phyloP scores from a whole-genome alignment of 2,888 invertebrate species.

The Tipula vernalis region DNA sequence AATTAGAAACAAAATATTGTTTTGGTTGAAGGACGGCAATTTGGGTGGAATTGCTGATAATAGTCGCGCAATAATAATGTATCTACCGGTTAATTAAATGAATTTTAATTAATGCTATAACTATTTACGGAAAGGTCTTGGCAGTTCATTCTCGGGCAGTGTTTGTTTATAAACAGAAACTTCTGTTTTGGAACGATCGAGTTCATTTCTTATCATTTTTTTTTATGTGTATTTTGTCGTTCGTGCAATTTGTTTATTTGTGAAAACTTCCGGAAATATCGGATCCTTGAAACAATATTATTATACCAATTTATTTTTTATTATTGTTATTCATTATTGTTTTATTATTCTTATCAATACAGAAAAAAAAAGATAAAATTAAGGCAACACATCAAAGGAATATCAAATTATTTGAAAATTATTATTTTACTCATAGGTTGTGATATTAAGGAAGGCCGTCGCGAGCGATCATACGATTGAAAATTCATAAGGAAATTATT shows the following conservation, averaged over 20 bases:
- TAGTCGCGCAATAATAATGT: background rate
- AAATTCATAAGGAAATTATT: background rate
- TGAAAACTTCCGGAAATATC: background rate
- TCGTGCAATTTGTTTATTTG: background rate
- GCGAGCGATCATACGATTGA: background rate
- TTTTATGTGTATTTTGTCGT: background rate
- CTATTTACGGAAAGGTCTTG: background rate
- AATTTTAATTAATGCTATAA: background rate
- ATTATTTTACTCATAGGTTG: background rate
- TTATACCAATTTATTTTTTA: background rate
- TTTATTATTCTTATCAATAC: background rate
- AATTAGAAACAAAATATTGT: background rate
- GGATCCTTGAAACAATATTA: background rate
- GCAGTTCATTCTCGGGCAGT: background rate
- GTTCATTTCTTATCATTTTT: background rate
- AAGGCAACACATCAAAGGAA: background rate
- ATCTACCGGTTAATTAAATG: background rate
- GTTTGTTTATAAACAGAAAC: background rate
- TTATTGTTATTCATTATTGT: background rate
- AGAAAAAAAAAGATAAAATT: background rate
- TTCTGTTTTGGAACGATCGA: background rate
- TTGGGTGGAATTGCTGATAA: background rate
- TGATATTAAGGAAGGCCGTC: background rate
- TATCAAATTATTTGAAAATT: background rate
- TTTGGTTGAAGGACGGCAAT: background rate